A percentile compares a stretch with the other conserved stretches of the same genome.
Conservation (phyloP, 2,113 vertebrate species). For the Hypanus sabinus region DNA sequence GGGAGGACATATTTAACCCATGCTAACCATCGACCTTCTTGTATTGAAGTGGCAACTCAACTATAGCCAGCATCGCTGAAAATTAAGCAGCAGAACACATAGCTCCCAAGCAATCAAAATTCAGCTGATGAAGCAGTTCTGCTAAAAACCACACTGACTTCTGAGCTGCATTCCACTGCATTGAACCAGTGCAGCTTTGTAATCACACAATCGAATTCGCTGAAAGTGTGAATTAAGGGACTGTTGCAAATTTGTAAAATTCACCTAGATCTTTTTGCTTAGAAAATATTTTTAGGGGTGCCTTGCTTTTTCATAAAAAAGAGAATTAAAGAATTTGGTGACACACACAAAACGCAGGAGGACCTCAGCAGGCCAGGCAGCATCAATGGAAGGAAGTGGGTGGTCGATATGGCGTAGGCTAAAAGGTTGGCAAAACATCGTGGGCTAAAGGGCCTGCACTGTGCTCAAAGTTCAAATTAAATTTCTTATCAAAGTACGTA, state of each 20-base stretch:
- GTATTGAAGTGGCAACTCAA: background rate
- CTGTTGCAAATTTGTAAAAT: background rate
- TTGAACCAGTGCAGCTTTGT: background rate
- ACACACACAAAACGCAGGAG: too few relatives aligned
- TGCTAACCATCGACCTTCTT: background rate
- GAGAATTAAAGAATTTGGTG: too few relatives aligned
- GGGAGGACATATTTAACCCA: background rate
- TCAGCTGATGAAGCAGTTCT: background rate
- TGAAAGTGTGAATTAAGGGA: background rate
- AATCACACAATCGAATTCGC: background rate
- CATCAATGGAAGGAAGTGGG: too few relatives aligned
- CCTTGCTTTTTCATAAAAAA: background rate
- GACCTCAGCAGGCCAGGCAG: too few relatives aligned
- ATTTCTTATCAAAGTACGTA: too few relatives aligned
- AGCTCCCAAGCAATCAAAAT: background rate
- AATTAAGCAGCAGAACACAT: background rate
- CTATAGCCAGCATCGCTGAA: background rate
- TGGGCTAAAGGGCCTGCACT: too few relatives aligned
- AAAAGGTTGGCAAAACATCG: too few relatives aligned
- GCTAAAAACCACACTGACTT: background rate
- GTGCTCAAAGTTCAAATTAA: too few relatives aligned
- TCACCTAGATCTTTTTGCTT: background rate
- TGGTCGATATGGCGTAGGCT: too few relatives aligned
- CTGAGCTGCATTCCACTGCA: background rate
- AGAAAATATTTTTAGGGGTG: background rate